Percentiles rank a stretch among this genome's conserved stretches.
These are phyloP conservation scores for Agraylea sexmaculata DNA, from an alignment of 1,140 invertebrate species.

Conservation along the genomic window DNA sequence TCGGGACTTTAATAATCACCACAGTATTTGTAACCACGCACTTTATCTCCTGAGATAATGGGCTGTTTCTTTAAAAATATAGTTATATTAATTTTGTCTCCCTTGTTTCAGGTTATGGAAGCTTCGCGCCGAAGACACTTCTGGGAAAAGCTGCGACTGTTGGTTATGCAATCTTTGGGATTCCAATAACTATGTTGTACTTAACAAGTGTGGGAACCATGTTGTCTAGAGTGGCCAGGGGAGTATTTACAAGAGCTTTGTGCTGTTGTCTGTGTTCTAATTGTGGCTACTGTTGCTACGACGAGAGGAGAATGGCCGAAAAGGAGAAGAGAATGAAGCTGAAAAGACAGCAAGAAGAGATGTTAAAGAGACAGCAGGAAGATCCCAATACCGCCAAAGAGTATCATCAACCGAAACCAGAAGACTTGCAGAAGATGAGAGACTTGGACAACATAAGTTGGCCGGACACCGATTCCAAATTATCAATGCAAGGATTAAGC, in stretches of 20 bases:
- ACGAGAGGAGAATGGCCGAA: conserved; percentile 73
- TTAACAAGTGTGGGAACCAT: conserved; percentile 73
- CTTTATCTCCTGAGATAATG: no score
- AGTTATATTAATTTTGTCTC: no score
- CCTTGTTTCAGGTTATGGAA: conserved; percentile 80
- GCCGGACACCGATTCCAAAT: conserved; percentile 53
- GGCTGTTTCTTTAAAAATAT: no score
- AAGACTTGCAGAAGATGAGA: conserved; percentile 31
- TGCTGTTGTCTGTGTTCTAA: conserved; percentile 77
- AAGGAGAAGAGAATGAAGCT: conserved; percentile 69
- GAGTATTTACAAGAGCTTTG: conserved; percentile 70
- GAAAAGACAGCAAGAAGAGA: conserved; percentile 67
- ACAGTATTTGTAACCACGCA: no score
- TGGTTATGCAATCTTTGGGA: conserved; percentile 77
- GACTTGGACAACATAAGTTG: conserved; percentile 38
- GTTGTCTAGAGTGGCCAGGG: conserved; percentile 74
- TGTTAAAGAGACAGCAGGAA: conserved; percentile 37
- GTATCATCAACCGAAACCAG: conserved; percentile 32
- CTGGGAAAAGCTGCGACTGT: conserved; percentile 79
- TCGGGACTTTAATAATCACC: no score
- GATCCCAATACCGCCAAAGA: conserved; percentile 33
- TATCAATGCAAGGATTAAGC: conserved; percentile 62
- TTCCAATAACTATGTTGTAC: conserved; percentile 83
- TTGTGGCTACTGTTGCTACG: conserved; percentile 77
- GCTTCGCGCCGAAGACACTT: conserved; percentile 66